phyloP scores from a whole-genome alignment of 2,888 invertebrate species.

The Tenthredo amoena region DNA sequence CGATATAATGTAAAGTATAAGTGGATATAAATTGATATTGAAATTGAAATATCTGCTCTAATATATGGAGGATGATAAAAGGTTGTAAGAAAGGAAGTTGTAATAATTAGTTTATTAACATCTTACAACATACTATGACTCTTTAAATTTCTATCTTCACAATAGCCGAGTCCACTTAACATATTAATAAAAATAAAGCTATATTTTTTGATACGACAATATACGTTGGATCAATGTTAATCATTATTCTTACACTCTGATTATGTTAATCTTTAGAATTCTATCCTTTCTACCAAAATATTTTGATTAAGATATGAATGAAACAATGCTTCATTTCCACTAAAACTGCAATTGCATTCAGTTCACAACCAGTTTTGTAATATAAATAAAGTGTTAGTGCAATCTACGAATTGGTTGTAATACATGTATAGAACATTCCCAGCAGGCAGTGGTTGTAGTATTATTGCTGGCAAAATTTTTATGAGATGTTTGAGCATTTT shows the following conservation, averaged over 20 bases:
- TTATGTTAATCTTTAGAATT: slow-evolving; percentile 46
- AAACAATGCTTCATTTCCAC: not conserved
- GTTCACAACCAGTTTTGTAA: slow-evolving; percentile 12
- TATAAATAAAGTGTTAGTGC: not conserved
- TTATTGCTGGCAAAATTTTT: not conserved
- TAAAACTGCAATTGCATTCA: not conserved
- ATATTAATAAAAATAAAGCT: slow-evolving; percentile 31
- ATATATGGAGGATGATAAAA: slow-evolving; percentile 5
- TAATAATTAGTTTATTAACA: slow-evolving; percentile 39
- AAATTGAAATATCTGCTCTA: not conserved
- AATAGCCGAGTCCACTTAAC: slow-evolving; percentile 8
- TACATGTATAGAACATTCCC: not conserved
- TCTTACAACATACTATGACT: slow-evolving; percentile 28
- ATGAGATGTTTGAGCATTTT: not conserved
- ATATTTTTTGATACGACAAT: slow-evolving; percentile 16
- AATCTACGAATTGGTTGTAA: not conserved
- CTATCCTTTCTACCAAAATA: not conserved
- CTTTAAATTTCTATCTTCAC: not conserved
- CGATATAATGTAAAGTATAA: not conserved
- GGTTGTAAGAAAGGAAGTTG: not conserved
- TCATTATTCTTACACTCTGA: slow-evolving; percentile 34
- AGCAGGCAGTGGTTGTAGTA: slow-evolving; percentile 22
- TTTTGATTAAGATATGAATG: not conserved
- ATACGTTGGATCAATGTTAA: not conserved
- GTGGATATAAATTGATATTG: not conserved